These are phyloP conservation scores for Coptodon bakossiorum DNA, from an alignment of 2,113 vertebrate species.

Conservation along the genomic window DNA sequence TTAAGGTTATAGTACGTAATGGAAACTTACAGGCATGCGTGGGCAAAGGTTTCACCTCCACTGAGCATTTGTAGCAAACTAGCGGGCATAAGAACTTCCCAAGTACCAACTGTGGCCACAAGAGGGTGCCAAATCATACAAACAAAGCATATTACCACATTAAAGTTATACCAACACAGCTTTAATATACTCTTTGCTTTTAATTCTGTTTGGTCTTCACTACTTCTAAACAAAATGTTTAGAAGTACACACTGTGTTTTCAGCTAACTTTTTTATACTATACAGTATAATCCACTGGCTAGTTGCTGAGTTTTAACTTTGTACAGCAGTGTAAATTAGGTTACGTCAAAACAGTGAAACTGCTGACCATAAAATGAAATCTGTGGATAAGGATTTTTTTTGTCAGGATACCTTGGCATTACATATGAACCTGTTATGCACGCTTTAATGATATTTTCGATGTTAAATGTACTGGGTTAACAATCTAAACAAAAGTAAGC, in stretches of 20 bases:
- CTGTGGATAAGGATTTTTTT: background rate
- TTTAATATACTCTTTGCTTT: background rate
- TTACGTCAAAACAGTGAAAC: background rate
- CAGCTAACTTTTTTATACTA: background rate
- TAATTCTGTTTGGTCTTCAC: background rate
- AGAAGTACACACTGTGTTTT: background rate
- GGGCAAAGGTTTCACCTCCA: too few species aligned
- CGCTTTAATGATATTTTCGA: accelerated
- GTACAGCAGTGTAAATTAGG: background rate
- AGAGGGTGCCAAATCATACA: too few species aligned
- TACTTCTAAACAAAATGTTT: background rate
- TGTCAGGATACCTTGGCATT: background rate
- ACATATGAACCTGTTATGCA: background rate
- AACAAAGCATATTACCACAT: too few species aligned
- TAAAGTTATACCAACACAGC: too few species aligned
- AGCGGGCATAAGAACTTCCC: too few species aligned
- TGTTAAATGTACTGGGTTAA: background rate
- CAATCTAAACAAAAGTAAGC: background rate
- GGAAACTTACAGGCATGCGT: too few species aligned
- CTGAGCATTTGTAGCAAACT: too few species aligned
- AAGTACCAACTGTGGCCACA: too few species aligned
- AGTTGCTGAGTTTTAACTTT: background rate
- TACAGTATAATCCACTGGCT: background rate
- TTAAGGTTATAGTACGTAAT: too few species aligned
- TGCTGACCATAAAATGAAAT: background rate